phyloP scores from a whole-genome alignment of 1,140 invertebrate genomes.

The Melipona quadrifasciata region DNA sequence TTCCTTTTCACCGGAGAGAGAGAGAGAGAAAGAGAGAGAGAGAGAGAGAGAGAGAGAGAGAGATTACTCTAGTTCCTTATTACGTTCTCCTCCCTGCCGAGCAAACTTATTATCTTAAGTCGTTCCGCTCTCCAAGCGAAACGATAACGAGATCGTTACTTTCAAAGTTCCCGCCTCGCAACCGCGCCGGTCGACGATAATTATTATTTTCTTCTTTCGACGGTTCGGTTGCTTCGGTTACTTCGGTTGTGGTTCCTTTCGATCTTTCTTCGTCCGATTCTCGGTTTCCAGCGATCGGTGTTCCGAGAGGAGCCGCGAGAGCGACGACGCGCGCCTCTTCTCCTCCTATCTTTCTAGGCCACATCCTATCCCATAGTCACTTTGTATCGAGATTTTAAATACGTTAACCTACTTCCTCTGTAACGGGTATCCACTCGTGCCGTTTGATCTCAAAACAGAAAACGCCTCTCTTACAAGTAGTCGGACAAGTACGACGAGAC shows the following conservation, averaged over 20 bases:
- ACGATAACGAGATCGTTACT: conserved; percentile 68
- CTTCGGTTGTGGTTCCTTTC: neutral
- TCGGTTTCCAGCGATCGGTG: neutral
- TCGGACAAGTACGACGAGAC: conserved; percentile 10
- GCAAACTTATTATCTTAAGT: conserved; percentile 69
- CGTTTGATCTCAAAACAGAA: conserved; percentile 27
- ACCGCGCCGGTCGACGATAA: conserved; percentile 53
- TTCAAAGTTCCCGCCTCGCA: conserved; percentile 62
- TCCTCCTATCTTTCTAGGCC: neutral
- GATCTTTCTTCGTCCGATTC: neutral
- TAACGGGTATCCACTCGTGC: neutral
- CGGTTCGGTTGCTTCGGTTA: conserved; percentile 11
- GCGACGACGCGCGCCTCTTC: neutral
- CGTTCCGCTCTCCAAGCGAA: conserved; percentile 61
- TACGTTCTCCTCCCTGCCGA: conserved; percentile 57
- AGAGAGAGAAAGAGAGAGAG: conserved; percentile 43
- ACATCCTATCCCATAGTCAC: conserved; percentile 17
- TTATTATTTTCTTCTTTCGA: conserved; percentile 52
- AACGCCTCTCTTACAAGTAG: neutral
- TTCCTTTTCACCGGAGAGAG: conserved; percentile 46
- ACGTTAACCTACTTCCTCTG: conserved; percentile 47
- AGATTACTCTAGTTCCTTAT: conserved; percentile 61
- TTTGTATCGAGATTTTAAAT: conserved; percentile 49
- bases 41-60: neutral
- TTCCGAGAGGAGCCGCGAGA: neutral